Base-by-base conservation (phyloP, 2,888 invertebrate genomes). In the Saturnia japonica region DNA sequence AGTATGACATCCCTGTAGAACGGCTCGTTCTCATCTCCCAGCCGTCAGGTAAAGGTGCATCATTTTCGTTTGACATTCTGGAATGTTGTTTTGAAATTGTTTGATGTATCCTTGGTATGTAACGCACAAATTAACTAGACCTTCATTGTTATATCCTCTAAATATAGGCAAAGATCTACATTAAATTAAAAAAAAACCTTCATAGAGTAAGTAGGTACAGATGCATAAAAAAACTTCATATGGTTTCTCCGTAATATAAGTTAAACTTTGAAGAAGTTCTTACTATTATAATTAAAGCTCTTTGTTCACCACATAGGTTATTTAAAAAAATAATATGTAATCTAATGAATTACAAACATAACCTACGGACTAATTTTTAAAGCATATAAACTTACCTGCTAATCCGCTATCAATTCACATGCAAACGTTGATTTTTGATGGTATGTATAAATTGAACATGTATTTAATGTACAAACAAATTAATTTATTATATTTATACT, bases 21-120 rank as follows among this genome's bases (percentile, higher is more conserved):
- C 97, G 95, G 89, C 97, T 97, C 76, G 97, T 95, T 75, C 98
- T 95, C 94, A 97, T 97, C 93, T 99, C 98, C 98, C 99, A 99
- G 78, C 99, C 99, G 83, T 97, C 95, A 70, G 98, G 98, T 85
- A 98, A 95, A 78, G 96, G 92, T 40, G 88, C 82, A 16, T 93
- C 91, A 76, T 85, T 89, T 72, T 92, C 91, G 75, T 87, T 69
- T 22, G 72, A 69, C 72, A 72, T 72, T 89, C 92, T 93, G 93
- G 78, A 93, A 93, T 83, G 74, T 76, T 79, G 80, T 82, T 80
- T 73, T 76, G 70, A 79, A 34, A 69, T 28, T 25, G 64, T 69
- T 67, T 70, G 51, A 70, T 70, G 67, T 51, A 28, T 54, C 12
- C 67, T 40, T 22, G 42, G 40, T 42, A 67, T 12, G 14, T 54